Base-by-base conservation (phyloP, 2,797 vertebrate species). In the Hoplostethus atlanticus region DNA sequence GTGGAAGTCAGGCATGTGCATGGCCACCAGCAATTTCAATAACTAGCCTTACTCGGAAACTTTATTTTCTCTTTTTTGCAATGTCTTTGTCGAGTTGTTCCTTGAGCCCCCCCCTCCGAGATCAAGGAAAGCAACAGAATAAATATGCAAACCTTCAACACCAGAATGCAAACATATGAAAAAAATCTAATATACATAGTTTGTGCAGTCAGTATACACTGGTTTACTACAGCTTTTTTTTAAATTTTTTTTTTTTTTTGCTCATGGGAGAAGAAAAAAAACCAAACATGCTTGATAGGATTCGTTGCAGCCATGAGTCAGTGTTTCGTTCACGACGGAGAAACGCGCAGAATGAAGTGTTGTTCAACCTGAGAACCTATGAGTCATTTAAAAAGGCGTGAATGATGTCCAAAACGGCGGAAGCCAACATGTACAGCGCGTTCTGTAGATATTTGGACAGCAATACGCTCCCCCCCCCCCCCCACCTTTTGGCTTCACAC, bases 301-400 rank as follows among this genome's bases (percentile, higher is more conserved):
- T 79, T 80, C 64, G 53, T 78, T 80, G 70, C 72, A 75, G 84
- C 87, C 55, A 66, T 64, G 68, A 80, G 72, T 83, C 69, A 46
- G 72, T 44, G 73, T 76, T 69, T 64, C 53, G 6, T 54, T 72
- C 73, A 11, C 6, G 75, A 76, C 59, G 82, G 86, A 76, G 80
- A 86, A 87, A 85, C 73, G 72, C 64, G 68, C 80, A 30, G 64
- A 38, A 81, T 74, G 73, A 84, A 85, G 79, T 50, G 65, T 79
- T 80, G 88, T 91, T 89, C 71, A 67, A 95, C 93, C 94, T 93
- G 91, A 94, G 93, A 94, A 91, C 81, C 86, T 80, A 80, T 69
- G 83, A 90, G 72, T 86, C 86, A 61, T 67, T 80, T 55, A 40
- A 77, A 86, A 89, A 21, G 73, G 77, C 69, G 56, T 76, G 73